Conservation (phyloP, 2,797 vertebrate genomes). For the Dermochelys coriacea region DNA sequence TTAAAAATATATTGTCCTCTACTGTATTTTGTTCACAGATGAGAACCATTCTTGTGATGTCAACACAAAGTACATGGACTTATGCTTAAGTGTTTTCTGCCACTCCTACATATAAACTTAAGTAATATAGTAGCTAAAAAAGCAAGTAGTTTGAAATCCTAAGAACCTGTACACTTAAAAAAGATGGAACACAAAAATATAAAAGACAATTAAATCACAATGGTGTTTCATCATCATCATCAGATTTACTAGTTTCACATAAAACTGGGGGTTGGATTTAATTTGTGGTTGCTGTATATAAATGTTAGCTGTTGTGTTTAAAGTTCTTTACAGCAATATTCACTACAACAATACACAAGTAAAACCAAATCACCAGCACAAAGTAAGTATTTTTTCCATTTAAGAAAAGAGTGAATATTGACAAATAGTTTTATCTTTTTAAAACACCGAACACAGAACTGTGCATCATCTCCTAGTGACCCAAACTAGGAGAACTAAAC, state of each 20-base stretch:
- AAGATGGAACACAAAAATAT: background rate
- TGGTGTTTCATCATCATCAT: background rate
- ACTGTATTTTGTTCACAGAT: background rate
- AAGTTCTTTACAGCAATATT: background rate
- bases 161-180: fast-evolving
- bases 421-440: background rate
- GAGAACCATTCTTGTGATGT: fast-evolving
- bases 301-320: background rate
- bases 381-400: background rate
- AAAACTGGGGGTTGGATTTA: background rate
- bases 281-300: background rate
- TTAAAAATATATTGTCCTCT: background rate
- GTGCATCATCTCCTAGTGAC: background rate
- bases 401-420: background rate
- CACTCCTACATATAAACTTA: fast-evolving
- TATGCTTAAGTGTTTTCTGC: fast-evolving
- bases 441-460: background rate
- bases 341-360: background rate
- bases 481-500: background rate
- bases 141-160: background rate
- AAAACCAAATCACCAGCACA: background rate
- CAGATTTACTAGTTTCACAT: background rate
- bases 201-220: background rate
- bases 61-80: background rate
- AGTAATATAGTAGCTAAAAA: background rate